A percentile compares a stretch with the other conserved stretches of the same genome.
These are phyloP conservation scores for Karalla daura DNA, from an alignment of 2,797 vertebrate species.

Conservation along the genomic window DNA sequence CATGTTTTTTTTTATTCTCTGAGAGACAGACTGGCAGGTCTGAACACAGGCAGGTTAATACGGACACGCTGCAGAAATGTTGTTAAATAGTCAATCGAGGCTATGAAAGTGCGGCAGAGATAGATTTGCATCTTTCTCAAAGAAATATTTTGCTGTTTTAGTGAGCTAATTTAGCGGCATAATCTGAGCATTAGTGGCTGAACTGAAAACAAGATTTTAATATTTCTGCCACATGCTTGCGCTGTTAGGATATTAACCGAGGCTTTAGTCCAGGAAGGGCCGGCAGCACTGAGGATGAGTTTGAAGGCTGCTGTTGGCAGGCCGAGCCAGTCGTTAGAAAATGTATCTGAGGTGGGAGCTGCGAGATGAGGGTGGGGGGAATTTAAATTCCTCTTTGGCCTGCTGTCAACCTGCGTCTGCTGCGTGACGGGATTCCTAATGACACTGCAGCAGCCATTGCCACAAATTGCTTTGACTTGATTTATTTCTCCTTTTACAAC, in stretches of 20 bases:
- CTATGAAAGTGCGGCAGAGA: neutral
- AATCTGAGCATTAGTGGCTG: conserved; percentile 7
- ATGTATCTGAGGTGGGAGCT: conserved; percentile 56
- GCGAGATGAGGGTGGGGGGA: conserved; percentile 57
- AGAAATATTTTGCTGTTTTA: neutral
- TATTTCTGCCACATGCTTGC: neutral
- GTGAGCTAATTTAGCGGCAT: neutral
- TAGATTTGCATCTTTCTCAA: neutral
- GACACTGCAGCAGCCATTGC: conserved; percentile 80
- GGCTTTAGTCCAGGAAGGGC: conserved; percentile 5
- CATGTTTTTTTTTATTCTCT: neutral
- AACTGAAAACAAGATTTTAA: neutral
- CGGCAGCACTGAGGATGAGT: conserved; percentile 24
- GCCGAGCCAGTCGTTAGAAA: conserved; percentile 34
- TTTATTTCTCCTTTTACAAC: conserved; percentile 82
- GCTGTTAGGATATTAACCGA: neutral
- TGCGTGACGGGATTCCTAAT: conserved; percentile 84
- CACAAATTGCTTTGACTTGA: conserved; percentile 84
- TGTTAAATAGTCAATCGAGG: neutral
- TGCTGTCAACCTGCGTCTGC: conserved; percentile 77
- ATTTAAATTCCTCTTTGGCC: conserved; percentile 84
- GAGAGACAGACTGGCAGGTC: neutral
- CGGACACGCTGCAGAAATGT: neutral
- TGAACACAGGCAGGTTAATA: neutral
- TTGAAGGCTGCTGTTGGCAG: conserved; percentile 34